phyloP scores from a whole-genome alignment of 2,797 vertebrate species.

The Sebastes matsubarae region DNA sequence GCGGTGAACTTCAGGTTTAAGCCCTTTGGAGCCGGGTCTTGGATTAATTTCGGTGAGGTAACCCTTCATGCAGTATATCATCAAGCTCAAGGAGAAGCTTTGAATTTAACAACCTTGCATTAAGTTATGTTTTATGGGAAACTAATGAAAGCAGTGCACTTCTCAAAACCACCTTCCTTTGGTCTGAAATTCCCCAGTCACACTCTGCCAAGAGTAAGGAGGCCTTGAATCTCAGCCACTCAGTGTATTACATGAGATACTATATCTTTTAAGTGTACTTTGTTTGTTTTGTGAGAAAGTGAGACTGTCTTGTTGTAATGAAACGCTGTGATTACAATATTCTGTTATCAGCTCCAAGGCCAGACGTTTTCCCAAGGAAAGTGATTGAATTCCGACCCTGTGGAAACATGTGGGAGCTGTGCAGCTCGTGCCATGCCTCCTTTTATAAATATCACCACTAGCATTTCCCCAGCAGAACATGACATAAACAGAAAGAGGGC shows the following conservation, averaged over 20 bases:
- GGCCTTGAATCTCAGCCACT: conserved; percentile 68
- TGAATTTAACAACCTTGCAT: conserved; percentile 65
- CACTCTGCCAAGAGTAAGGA: conserved; percentile 61
- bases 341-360: conserved; percentile 71
- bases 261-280: conserved; percentile 60
- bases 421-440: conserved; percentile 52
- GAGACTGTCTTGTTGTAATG: conserved; percentile 57
- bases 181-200: conserved; percentile 47
- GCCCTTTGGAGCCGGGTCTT: conserved; percentile 35
- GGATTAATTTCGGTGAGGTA: conserved; percentile 57
- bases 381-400: conserved; percentile 36
- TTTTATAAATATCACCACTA: conserved; percentile 58
- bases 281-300: conserved; percentile 70
- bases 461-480: conserved; percentile 53
- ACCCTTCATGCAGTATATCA: conserved; percentile 51
- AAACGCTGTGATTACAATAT: conserved; percentile 65
- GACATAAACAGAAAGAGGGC: conserved; percentile 65
- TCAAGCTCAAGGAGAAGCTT: conserved; percentile 58
- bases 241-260: conserved; percentile 59
- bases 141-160: conserved; percentile 66
- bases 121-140: conserved; percentile 68
- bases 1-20: conserved; percentile 33
- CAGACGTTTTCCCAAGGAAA: conserved; percentile 50
- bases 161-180: conserved; percentile 48
- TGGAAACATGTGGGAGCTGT: conserved; percentile 64